Percentiles rank a stretch among this genome's conserved stretches.
Evolutionary conservation across 2,888 invertebrate genomes (phyloP).

Genomic region (Pristionchus exspectatus): DNA sequence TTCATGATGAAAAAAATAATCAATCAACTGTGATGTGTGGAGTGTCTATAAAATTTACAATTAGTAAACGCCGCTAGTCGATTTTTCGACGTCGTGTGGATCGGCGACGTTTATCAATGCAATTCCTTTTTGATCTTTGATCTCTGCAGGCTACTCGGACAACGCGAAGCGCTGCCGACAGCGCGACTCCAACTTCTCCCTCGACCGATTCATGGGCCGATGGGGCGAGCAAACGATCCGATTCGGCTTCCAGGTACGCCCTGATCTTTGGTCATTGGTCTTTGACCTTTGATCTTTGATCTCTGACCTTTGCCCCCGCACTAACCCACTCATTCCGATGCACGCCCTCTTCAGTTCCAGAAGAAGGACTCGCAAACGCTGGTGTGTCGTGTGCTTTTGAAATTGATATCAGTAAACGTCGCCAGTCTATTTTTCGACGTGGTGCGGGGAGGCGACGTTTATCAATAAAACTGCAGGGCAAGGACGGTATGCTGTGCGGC

Average conservation of each 20-base stretch:
- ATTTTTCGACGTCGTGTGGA: not conserved
- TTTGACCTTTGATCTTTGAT: not conserved
- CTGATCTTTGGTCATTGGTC: not conserved
- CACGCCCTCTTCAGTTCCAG: slow-evolving; percentile 32
- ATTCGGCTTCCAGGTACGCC: slow-evolving; percentile 49
- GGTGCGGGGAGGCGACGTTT: not conserved
- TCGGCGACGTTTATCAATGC: not conserved
- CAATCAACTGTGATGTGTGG: too few species aligned
- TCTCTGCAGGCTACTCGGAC: slow-evolving; percentile 37
- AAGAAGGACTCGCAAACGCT: not conserved
- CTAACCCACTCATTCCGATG: slow-evolving; percentile 14
- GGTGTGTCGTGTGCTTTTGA: not conserved
- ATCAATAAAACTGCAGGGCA: not conserved
- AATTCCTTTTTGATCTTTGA: not conserved
- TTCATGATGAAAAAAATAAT: too few species aligned
- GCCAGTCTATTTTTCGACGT: not conserved
- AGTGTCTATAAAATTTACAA: not conserved
- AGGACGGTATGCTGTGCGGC: slow-evolving; percentile 68
- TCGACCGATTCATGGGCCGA: slow-evolving; percentile 10
- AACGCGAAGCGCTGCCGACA: not conserved
- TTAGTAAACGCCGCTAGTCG: not conserved
- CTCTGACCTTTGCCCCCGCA: not conserved
- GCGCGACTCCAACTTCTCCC: not conserved
- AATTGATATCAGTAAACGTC: not conserved
- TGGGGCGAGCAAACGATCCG: slow-evolving; percentile 43